Conservation (phyloP, 2,888 invertebrate species). For the Drosophila birchii region DNA sequence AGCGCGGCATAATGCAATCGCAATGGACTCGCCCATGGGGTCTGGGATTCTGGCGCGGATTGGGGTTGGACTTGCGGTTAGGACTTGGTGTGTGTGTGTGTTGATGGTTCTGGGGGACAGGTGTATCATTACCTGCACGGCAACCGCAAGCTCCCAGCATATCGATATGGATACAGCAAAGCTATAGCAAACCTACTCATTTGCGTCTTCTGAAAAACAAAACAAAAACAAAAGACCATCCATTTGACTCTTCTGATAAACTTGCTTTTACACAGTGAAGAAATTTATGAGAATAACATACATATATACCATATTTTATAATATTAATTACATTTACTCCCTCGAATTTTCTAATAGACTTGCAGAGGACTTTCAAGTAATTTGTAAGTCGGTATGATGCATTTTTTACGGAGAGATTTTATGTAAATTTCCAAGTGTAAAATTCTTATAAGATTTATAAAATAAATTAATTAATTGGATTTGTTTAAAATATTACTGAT, state of each 20-base stretch:
- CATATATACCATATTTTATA: too few relatives aligned
- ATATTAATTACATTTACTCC: too few relatives aligned
- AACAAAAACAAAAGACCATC: background rate
- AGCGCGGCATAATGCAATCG: slow-evolving; percentile 71
- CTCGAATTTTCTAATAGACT: too few relatives aligned
- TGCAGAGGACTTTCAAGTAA: too few relatives aligned
- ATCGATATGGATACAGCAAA: slow-evolving; percentile 62
- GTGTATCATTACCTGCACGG: slow-evolving; percentile 51
- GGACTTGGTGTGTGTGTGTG: background rate
- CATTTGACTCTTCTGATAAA: background rate
- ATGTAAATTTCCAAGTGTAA: background rate
- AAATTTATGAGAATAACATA: background rate
- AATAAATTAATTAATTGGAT: background rate
- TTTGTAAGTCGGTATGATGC: too few relatives aligned
- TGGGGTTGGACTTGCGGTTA: background rate
- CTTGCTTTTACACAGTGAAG: background rate
- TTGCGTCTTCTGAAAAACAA: slow-evolving; percentile 56
- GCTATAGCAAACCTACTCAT: slow-evolving; percentile 62
- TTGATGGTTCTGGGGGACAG: slow-evolving; percentile 19
- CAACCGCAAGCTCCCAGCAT: slow-evolving; percentile 67
- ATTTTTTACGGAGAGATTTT: background rate
- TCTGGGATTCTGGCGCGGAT: slow-evolving; percentile 25
- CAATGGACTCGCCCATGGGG: slow-evolving; percentile 48
- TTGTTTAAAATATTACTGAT: background rate
- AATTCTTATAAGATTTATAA: background rate